A percentile compares a stretch with the other conserved stretches of the same genome.
Conservation (phyloP, 2,797 vertebrate genomes). For the Bryconaethiops microstoma region DNA sequence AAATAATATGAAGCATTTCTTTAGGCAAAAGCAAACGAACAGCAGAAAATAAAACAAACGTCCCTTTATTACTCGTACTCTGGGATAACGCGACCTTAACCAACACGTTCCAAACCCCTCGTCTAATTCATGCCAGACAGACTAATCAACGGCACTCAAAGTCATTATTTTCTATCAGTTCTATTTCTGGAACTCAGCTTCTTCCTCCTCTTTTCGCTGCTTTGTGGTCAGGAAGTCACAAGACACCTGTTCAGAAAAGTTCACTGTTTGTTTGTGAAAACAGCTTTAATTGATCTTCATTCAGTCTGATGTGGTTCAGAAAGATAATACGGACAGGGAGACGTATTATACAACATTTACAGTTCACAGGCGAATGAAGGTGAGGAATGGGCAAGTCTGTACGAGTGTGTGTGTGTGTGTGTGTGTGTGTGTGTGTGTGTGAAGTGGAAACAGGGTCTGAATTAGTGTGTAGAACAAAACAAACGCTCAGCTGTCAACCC, state of each 20-base stretch:
- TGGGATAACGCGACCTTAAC: neutral
- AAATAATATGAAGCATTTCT: too few relatives aligned
- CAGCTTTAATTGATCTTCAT: neutral
- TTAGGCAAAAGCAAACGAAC: too few relatives aligned
- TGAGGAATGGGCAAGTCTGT: slow-evolving; percentile 13
- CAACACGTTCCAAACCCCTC: neutral
- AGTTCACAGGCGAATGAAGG: slow-evolving; percentile 34
- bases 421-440: neutral
- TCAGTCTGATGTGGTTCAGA: neutral
- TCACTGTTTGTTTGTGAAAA: slow-evolving; percentile 10
- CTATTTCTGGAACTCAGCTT: slow-evolving; percentile 1
- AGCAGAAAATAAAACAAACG: neutral
- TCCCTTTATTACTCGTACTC: neutral
- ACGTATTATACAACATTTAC: slow-evolving; percentile 4
- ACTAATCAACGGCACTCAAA: slow-evolving; percentile 7
- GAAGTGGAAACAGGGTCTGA: neutral
- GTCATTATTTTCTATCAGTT: slow-evolving; percentile 21
- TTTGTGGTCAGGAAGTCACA: neutral
- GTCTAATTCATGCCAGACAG: neutral
- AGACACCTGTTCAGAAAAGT: slow-evolving; percentile 17
- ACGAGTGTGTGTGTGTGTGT: neutral
- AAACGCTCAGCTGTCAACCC: neutral
- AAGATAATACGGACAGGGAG: neutral
- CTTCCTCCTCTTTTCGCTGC: neutral
- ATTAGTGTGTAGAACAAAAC: neutral